These are phyloP conservation scores for Neosalanx taihuensis DNA, from an alignment of 2,797 vertebrate species.

Conservation along the genomic window DNA sequence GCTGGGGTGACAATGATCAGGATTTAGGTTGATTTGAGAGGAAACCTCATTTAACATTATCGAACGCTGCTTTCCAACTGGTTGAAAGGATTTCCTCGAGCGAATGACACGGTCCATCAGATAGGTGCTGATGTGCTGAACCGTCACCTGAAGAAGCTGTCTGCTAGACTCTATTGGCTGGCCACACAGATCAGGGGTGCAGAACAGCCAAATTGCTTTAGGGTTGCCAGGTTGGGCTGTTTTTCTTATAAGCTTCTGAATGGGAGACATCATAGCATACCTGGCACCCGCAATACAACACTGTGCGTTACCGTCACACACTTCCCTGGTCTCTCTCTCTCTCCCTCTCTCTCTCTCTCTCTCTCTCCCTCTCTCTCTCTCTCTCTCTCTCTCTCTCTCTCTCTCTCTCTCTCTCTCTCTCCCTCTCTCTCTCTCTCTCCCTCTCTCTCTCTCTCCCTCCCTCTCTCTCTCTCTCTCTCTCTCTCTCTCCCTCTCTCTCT, in stretches of 20 bases:
- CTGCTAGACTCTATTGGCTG: slow-evolving; percentile 18
- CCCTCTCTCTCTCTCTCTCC: slow-evolving; percentile 29
- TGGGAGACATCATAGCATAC: slow-evolving; percentile 44
- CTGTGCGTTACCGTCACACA: slow-evolving; percentile 28
- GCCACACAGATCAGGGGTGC: slow-evolving; percentile 9
- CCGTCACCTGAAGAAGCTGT: slow-evolving; percentile 37
- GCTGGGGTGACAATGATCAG: background rate
- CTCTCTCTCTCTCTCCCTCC: slow-evolving; percentile 8
- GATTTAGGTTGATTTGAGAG: slow-evolving; percentile 27
- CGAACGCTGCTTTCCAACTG: background rate
- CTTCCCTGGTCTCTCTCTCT: slow-evolving; percentile 4
- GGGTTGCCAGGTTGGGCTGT: slow-evolving; percentile 40
- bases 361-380: slow-evolving; percentile 30
- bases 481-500: background rate
- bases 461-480: background rate
- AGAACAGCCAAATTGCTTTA: slow-evolving; percentile 33
- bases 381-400: slow-evolving; percentile 8
- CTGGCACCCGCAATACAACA: slow-evolving; percentile 44
- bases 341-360: slow-evolving; percentile 15
- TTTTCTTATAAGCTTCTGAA: slow-evolving; percentile 43
- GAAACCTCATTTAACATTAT: slow-evolving; percentile 10
- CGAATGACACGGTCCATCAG: background rate
- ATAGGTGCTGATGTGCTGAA: slow-evolving; percentile 20
- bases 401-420: slow-evolving; percentile 15
- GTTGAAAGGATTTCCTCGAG: background rate